Evolutionary conservation across 2,113 vertebrate genomes (phyloP), one percentile per base, ranked within the genome.

Genomic region (Suncus etruscus): DNA sequence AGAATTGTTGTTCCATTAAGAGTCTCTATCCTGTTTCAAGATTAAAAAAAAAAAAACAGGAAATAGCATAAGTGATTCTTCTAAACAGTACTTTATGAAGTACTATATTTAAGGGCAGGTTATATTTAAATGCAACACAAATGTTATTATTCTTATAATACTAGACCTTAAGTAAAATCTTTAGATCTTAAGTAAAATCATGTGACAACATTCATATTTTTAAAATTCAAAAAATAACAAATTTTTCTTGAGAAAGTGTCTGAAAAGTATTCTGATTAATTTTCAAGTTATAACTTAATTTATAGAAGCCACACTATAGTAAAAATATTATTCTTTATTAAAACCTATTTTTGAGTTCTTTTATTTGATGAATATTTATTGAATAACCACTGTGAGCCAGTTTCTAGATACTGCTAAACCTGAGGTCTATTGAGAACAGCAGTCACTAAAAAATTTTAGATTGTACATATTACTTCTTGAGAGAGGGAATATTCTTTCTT

Each of bases 1-100:
- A 97, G 89, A 51, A 99, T 96, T 80, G 98, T 94, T 80, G 98
- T 98, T 80, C 98, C 98, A 27, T 98, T 98, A 84, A 99, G 92
- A 0, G 98, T 99, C 97, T 99, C 98, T 84, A 99, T 84, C 95
- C 99, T 99, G 97, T 24, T 83, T 86, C 63, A 80, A 95, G 89
- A 76, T 48, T 45, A 2, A 20, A 51, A 72, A 78, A 12, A 45
- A 45, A 45, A 12, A 24, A 3, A 66, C 20, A 1, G n/a, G 0
- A 2, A 10, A 3, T 27, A 22, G 20, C 4, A 2, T 29, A 25
- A 93, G 72, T 86, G 63, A 51, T 78, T 16, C 66, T 78, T 74
- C 93, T 83, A 95, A 91, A 89, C 31, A 80, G 70, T 58, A 22
- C 86, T 68, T 94, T 81, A 63, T 0, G 1, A 47, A 83, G 78